Evolutionary conservation across 2,888 invertebrate species (phyloP).

Genomic region (Drosophila barbarae): DNA sequence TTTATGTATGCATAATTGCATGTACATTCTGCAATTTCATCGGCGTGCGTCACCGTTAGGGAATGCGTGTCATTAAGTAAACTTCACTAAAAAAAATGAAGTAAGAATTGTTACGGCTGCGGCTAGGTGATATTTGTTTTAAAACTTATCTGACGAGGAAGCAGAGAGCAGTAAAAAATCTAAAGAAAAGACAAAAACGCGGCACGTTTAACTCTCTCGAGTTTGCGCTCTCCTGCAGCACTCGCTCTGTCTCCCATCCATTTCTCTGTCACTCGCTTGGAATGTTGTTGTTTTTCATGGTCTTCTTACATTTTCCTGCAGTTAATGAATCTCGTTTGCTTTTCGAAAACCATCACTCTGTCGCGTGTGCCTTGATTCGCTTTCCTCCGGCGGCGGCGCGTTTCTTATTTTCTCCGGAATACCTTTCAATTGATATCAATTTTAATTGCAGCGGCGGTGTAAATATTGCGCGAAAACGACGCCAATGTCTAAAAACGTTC

Average conservation of each 20-base stretch:
- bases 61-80: conserved; percentile 27
- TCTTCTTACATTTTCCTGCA: conserved; percentile 57
- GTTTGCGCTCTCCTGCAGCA: conserved; percentile 44
- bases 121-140: conserved; percentile 24
- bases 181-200: conserved; percentile 13
- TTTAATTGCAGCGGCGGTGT: conserved; percentile 40
- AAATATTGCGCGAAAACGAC: conserved; percentile 46
- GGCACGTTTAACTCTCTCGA: conserved; percentile 50
- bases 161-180: conserved; percentile 15
- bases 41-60: conserved; percentile 49
- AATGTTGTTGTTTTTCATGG: conserved; percentile 22
- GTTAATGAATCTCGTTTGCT: conserved; percentile 10
- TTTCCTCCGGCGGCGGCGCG: conserved; percentile 17
- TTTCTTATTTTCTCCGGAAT: conserved; percentile 21
- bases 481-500: conserved; percentile 39
- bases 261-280: conserved; percentile 35
- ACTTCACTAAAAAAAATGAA: conserved; percentile 21
- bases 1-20: conserved; percentile 1
- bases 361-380: conserved; percentile 14
- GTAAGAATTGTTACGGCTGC: conserved; percentile 18
- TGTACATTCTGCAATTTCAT: conserved; percentile 35
- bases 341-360: conserved; percentile 16
- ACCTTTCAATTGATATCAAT: conserved; percentile 53
- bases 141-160: conserved; percentile 36
- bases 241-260: conserved; percentile 18